Percentiles rank a stretch among this genome's conserved stretches.
Evolutionary conservation across 2,888 invertebrate genomes (phyloP).

Genomic region (Synanthedon andrenaeformis): DNA sequence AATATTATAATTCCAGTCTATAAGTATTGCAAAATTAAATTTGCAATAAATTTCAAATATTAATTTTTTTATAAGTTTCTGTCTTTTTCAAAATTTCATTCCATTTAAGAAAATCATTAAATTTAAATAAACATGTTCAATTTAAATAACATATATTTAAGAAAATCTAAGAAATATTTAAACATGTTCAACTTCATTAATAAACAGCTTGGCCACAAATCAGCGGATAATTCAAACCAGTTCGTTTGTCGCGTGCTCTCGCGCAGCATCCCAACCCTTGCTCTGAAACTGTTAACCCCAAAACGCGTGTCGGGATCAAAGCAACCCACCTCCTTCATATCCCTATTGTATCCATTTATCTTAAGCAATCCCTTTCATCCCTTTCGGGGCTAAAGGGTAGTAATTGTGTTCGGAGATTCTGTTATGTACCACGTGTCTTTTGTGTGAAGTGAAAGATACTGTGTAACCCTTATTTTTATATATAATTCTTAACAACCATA

Average conservation of each 20-base stretch:
- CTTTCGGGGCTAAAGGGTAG: conserved; percentile 50
- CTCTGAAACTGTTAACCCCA: conserved; percentile 37
- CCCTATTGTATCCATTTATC: conserved; percentile 45
- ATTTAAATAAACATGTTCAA: too few relatives aligned
- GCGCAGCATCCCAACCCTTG: conserved; percentile 51
- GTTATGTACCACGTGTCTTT: conserved; percentile 55
- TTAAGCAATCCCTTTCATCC: conserved; percentile 48
- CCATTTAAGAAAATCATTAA: too few relatives aligned
- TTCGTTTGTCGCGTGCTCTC: conserved; percentile 30
- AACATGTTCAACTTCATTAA: too few relatives aligned
- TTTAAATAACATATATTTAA: too few relatives aligned
- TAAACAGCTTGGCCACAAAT: too few relatives aligned
- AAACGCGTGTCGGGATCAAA: conserved; percentile 61
- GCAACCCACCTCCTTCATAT: conserved; percentile 40
- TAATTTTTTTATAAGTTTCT: too few relatives aligned
- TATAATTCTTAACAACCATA: neutral
- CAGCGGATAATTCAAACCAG: neutral
- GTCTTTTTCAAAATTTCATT: too few relatives aligned
- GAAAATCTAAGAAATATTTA: too few relatives aligned
- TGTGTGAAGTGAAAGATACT: conserved; percentile 44
- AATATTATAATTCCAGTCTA: too few relatives aligned
- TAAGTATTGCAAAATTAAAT: too few relatives aligned
- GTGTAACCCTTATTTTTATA: conserved; percentile 35
- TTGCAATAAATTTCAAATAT: too few relatives aligned
- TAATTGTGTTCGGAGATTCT: conserved; percentile 64